Evolutionary conservation across 1,140 invertebrate species (phyloP), one percentile per base, ranked within the genome.

Genomic region (Cydia amplana): DNA sequence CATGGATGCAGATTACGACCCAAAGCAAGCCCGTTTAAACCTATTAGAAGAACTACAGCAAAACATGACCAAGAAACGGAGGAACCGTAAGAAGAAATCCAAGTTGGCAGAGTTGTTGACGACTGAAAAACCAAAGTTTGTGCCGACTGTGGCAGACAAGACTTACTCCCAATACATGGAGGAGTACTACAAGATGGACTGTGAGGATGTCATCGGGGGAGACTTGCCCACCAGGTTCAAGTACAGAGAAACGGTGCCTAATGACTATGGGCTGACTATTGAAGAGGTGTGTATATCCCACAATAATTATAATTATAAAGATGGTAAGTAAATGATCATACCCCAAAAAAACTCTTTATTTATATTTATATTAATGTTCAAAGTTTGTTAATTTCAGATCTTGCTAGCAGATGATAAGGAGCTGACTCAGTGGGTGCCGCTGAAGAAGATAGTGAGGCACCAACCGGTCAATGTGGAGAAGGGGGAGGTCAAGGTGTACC

Each of bases 161-260:
- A 95, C 95, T 0, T 98, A 98, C 93, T 94, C 96, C 67, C 94
- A 99, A 81, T 99, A 99, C 89, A 95, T 98, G 83, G 97, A 99
- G 88, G 97, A 99, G 88, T 99, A 99, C 92, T 99, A 99, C 86
- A 95, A 96, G 80, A 93, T 99, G 78, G 97, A 99, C 90, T 99
- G 96, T 93, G 98, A 99, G 89, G 99, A 99, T 93, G 95, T 99
- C 49, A 96, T 99, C 77, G 97, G 95, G 0, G 97, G 95, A 0
- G 97, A 99, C 90, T 86, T 97, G 75, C 97, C 97, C 0, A 99
- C 98, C 81, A 94, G 97, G 84, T 99, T 99, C 90, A 98, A 98
- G 87, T 99, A 99, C 86, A 95, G 98, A 55, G 94, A 97, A 87
- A 97, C 98, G 4, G 93, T 96, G 25, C 95, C 98, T 0, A 99